Evolutionary conservation across 1,140 invertebrate species (phyloP).

Genomic region (Pseudomyrmex flavicornis): DNA sequence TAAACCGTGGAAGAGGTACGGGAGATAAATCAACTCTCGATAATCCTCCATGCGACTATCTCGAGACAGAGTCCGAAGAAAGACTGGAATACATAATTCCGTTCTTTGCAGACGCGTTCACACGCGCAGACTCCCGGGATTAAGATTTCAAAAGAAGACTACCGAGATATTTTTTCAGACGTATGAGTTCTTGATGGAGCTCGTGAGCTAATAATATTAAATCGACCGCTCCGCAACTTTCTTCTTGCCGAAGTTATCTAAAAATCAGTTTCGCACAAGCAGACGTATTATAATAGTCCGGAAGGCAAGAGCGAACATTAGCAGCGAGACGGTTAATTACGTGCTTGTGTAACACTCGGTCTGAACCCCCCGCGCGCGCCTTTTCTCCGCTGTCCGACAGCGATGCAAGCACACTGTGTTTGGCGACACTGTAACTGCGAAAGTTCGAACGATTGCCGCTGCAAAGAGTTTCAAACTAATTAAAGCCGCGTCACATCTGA

Average conservation of each 20-base stretch:
- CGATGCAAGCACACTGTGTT: conserved; percentile 38
- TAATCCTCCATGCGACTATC: conserved; percentile 25
- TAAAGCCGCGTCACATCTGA: conserved; percentile 55
- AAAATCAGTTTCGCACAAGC: background rate
- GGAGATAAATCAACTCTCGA: conserved; percentile 53
- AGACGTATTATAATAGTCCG: background rate
- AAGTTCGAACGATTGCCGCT: conserved; percentile 58
- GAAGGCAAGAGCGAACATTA: conserved; percentile 54
- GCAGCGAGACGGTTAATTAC: conserved; percentile 49
- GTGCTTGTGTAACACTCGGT: conserved; percentile 44
- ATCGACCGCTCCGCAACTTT: conserved; percentile 1
- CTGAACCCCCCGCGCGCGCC: background rate
- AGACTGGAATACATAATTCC: conserved; percentile 51
- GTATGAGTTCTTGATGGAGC: background rate
- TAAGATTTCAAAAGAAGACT: conserved; percentile 24
- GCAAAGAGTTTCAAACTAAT: conserved; percentile 61
- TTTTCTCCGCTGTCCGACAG: conserved; percentile 46
- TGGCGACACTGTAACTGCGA: conserved; percentile 57
- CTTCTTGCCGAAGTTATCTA: background rate
- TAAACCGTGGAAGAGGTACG: conserved; percentile 46
- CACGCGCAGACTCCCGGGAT: background rate
- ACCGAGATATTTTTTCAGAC: background rate
- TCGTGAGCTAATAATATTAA: conserved; percentile 15
- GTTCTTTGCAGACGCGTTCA: background rate
- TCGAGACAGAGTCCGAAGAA: conserved; percentile 17